A percentile compares a stretch with the other conserved stretches of the same genome.
Evolutionary conservation across 92 coral and sea anemone genomes (phyloP).

Genomic region (Phenganax stokvisi): DNA sequence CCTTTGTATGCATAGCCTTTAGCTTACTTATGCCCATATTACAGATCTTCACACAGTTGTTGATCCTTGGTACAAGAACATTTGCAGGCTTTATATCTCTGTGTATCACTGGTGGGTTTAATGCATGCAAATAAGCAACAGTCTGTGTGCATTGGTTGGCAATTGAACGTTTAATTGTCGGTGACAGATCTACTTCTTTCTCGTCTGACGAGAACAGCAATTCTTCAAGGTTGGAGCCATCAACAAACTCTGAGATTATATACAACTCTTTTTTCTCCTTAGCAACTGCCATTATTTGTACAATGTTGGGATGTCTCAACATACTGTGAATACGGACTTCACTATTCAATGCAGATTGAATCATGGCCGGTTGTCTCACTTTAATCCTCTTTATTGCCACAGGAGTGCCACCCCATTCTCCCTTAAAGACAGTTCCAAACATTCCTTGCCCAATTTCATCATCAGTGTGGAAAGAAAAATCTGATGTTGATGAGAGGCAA

Average conservation of each 20-base stretch:
- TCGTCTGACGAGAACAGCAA: slow-evolving; percentile 7
- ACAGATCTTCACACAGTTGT: slow-evolving; percentile 18
- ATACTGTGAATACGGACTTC: slow-evolving; percentile 33
- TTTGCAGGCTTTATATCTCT: slow-evolving; percentile 31
- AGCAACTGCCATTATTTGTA: slow-evolving; percentile 13
- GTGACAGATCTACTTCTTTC: slow-evolving; percentile 4
- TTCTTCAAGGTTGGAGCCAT: slow-evolving; percentile 28
- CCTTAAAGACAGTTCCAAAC: slow-evolving; percentile 20
- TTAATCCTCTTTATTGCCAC: slow-evolving; percentile 22
- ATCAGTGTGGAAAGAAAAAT: slow-evolving; percentile 14
- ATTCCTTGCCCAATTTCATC: slow-evolving; percentile 30
- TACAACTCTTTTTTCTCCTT: slow-evolving; percentile 4
- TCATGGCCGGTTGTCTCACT: slow-evolving; percentile 16
- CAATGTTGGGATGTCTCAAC: background rate
- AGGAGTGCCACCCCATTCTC: slow-evolving; percentile 11
- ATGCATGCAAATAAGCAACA: slow-evolving; percentile 23
- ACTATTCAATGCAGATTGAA: slow-evolving; percentile 18
- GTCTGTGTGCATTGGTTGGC: slow-evolving; percentile 20
- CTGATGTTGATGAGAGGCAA: slow-evolving; percentile 16
- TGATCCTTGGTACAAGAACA: slow-evolving; percentile 24
- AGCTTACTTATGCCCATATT: slow-evolving; percentile 34
- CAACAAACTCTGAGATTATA: slow-evolving; percentile 21
- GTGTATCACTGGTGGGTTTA: slow-evolving; percentile 19
- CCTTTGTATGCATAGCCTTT: slow-evolving; percentile 29
- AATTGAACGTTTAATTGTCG: background rate